Conservation (phyloP, 2,113 vertebrate species). For the Rhinichthys klamathensis region DNA sequence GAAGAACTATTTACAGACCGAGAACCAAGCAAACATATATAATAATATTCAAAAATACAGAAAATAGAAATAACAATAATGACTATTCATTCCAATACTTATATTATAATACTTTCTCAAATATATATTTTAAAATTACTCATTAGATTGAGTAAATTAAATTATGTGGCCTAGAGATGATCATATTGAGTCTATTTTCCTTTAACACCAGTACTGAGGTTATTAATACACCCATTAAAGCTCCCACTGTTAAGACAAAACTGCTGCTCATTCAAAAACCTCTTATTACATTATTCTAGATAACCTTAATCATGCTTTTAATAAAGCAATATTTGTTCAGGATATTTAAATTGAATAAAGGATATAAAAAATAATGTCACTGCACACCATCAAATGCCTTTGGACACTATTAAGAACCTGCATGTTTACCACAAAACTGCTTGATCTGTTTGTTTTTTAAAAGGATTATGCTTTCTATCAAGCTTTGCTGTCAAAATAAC, state of each 20-base stretch:
- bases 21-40: background rate
- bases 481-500: background rate
- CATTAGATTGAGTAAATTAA: background rate
- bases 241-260: background rate
- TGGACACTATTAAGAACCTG: background rate
- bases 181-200: background rate
- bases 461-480: background rate
- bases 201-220: background rate
- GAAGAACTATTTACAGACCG: background rate
- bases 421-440: background rate
- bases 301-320: background rate
- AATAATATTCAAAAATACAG: background rate
- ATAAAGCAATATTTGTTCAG: background rate
- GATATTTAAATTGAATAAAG: background rate
- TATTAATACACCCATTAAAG: background rate
- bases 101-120: background rate
- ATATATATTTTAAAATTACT: background rate
- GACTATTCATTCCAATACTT: too few species aligned
- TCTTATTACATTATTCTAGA: background rate
- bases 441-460: background rate
- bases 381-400: background rate
- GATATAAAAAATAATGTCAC: background rate
- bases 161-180: background rate
- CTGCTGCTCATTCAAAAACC: background rate
- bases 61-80: background rate